phyloP scores from a whole-genome alignment of 1,140 invertebrate species.

The Drosophila persimilis region DNA sequence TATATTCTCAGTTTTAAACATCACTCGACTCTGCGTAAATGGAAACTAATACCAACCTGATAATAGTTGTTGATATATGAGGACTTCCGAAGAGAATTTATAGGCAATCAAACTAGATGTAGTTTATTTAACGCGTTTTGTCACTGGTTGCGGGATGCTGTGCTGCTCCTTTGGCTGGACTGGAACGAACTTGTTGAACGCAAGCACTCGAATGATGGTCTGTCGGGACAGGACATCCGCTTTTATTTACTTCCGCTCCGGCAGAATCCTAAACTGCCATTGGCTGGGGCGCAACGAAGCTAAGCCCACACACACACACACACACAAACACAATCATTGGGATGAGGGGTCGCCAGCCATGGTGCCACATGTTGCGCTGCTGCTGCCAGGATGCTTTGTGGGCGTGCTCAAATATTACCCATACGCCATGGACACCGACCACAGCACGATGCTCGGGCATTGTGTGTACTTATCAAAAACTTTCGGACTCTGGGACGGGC shows the following conservation, averaged over 20 bases:
- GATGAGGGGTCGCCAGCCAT: background rate
- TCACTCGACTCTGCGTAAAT: background rate
- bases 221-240: conserved; percentile 67
- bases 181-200: conserved; percentile 68
- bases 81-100: conserved; percentile 2
- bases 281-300: conserved; percentile 38
- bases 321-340: background rate
- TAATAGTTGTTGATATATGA: conserved; percentile 8
- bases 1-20: too few species aligned
- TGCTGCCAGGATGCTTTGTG: conserved; percentile 41
- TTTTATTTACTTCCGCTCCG: conserved; percentile 75
- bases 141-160: conserved; percentile 6
- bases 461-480: conserved; percentile 55
- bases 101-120: background rate
- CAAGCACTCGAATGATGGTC: conserved; percentile 73
- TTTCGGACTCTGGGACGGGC: conserved; percentile 19
- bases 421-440: conserved; percentile 64
- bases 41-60: conserved; percentile 24
- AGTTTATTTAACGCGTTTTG: background rate
- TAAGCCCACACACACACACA: conserved; percentile 21
- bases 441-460: conserved; percentile 32
- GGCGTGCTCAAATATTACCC: conserved; percentile 71
- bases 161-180: conserved; percentile 36
- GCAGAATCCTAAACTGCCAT: conserved; percentile 48
- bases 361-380: conserved; percentile 71